Evolutionary conservation across 2,113 vertebrate genomes (phyloP).

Genomic region (Aegotheles bennettii): DNA sequence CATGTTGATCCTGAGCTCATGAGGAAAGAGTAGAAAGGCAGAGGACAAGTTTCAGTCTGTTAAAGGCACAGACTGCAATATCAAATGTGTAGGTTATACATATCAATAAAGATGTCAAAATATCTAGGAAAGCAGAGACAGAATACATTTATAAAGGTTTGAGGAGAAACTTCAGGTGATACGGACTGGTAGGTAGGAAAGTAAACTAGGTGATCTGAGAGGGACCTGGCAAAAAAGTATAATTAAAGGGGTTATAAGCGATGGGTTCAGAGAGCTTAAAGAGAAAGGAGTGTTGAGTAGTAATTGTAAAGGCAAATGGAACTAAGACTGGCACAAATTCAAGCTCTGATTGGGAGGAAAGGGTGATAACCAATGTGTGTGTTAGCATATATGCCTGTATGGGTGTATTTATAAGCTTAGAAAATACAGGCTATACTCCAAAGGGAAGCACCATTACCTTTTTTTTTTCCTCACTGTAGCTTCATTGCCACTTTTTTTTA

Average conservation of each 20-base stretch:
- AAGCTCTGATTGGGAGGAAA: not conserved
- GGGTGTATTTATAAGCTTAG: not conserved
- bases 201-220: not conserved
- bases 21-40: not conserved
- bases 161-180: not conserved
- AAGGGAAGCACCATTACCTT: not conserved
- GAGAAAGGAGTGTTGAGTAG: not conserved
- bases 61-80: not conserved
- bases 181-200: not conserved
- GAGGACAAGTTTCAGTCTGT: not conserved
- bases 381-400: not conserved
- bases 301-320: not conserved
- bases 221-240: not conserved
- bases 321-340: not conserved
- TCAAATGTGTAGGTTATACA: not conserved
- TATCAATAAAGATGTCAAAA: not conserved
- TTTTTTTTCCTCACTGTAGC: not conserved
- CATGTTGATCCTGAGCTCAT: not conserved
- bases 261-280: not conserved
- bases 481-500: not conserved
- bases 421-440: not conserved
- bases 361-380: not conserved
- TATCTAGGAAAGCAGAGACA: not conserved
- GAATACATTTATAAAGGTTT: not conserved
- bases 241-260: not conserved